Evolutionary conservation across 2,797 vertebrate species (phyloP), one percentile per base, ranked within the genome.

Genomic region (Salmo trutta): DNA sequence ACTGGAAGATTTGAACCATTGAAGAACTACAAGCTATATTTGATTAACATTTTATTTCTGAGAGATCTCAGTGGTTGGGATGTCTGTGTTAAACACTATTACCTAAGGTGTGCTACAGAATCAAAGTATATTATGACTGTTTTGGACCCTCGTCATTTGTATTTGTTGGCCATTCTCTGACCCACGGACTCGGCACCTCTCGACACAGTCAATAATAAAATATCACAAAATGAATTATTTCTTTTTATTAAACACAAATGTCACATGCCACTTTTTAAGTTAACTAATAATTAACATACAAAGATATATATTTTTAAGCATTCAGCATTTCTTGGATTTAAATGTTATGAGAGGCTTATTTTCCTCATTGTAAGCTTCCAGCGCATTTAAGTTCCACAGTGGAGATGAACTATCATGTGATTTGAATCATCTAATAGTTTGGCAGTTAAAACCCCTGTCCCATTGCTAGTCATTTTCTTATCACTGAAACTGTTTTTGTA

Each of bases 221-320:
- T 54, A 53, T 21, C 41, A 47, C 41, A 47, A 47, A 47, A 14
- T 47, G 41, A 29, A 73, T 17, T 24, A 7, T n/a, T 59, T 67
- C 3, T 47, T 19, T 56, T 41, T 75, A 21, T 75, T 66, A 78
- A 79, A 78, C 59, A 47, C 41, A 47, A 47, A 47, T 17, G 90
- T 88, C 90, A 93, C 5, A 91, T 89, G 94, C 92, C 93, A 93
- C 93, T 93, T 94, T 93, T 87, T 89, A 90, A 94, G 82, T 94
- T 90, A 89, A 88, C 82, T 81, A n/a, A 84, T 86, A 87, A 74
- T 88, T 85, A 87, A 86, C 87, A 87, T 88, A 86, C 82, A 85
- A 93, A 94, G 83, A 94, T 86, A 78, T 90, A 75, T 91, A 91
- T 93, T 90, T 93, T 80, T 12, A 47, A 47, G 41, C 41, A 47